These are phyloP conservation scores for Drosophila sucinea DNA, from an alignment of 1,140 invertebrate genomes.

Conservation along the genomic window DNA sequence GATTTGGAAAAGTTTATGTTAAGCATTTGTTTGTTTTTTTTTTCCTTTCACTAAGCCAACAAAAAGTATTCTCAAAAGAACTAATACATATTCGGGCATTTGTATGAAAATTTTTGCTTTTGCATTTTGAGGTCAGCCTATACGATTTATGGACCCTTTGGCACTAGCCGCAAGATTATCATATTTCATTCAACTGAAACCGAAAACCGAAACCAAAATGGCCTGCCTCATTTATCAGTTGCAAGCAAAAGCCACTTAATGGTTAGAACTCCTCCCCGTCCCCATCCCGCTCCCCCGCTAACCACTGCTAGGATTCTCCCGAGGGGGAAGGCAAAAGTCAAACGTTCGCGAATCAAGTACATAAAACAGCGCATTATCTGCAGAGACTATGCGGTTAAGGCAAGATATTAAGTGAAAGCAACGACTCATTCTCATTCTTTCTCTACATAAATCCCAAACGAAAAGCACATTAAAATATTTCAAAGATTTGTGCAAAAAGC, in stretches of 20 bases:
- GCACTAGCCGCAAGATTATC: constrained; percentile 41
- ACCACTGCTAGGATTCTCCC: not conserved
- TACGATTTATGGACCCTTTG: constrained; percentile 46
- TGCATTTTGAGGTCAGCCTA: constrained; percentile 18
- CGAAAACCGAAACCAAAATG: constrained; percentile 14
- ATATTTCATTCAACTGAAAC: constrained; percentile 50
- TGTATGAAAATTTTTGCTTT: not conserved
- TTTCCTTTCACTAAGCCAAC: not conserved
- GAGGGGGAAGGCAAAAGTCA: constrained; percentile 43
- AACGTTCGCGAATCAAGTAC: constrained; percentile 46
- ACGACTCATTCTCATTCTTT: constrained; percentile 4
- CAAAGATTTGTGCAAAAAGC: constrained; percentile 46
- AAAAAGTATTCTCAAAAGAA: not conserved
- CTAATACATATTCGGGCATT: not conserved
- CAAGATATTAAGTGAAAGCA: constrained; percentile 39
- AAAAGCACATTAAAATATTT: constrained; percentile 61
- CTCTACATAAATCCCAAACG: constrained; percentile 49
- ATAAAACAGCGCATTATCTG: constrained; percentile 59
- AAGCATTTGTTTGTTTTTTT: not conserved
- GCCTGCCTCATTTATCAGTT: constrained; percentile 56
- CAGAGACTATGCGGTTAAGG: constrained; percentile 52
- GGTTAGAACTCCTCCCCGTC: constrained; percentile 11
- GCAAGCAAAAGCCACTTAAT: constrained; percentile 60
- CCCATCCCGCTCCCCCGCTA: not conserved
- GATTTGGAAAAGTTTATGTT: constrained; percentile 1